Evolutionary conservation across 2,797 vertebrate species (phyloP), one percentile per base, ranked within the genome.

Genomic region (Muscicapa striata): DNA sequence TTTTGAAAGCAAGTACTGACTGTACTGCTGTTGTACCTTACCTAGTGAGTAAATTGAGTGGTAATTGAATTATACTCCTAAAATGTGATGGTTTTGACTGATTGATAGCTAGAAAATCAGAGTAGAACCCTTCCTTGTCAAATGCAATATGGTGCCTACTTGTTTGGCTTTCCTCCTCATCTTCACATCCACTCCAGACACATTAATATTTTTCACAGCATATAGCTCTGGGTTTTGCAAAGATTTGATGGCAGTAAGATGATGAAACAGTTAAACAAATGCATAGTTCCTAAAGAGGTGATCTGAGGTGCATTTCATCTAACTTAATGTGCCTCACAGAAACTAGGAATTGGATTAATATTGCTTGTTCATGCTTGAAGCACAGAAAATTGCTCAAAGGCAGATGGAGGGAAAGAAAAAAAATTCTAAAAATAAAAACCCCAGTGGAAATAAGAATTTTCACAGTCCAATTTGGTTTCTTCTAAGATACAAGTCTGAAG

Each of bases 281-380:
- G 74, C 32, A 51, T 76, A 93, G 63, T 82, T 97, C 94, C 85
- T 93, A 70, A 96, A 90, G 67, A 97, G 73, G 76, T 96, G 86
- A 85, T 81, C 58, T 86, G 93, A 95, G 91, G 93, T 97, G 61
- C 86, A 94, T 97, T 93, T 96, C 90, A 94, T 97, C 79, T 96
- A 97, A 96, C 93, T 94, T 97, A 98, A 98, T 96, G 91, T 96
- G 94, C 93, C 95, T 97, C 95, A 96, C 82, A 97, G 96, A 98
- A 97, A 96, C 84, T 93, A 97, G 93, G 97, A 98, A 97, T 97
- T 97, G 95, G 96, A 98, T 97, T 98, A 98, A 98, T 98, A 98
- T 96, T 98, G 96, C 97, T 97, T 98, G 95, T 77, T 98, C 97
- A 97, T 97, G 96, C 97, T 97, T 98, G 97, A 98, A 98, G 96